Evolutionary conservation across 1,140 invertebrate species (phyloP), one percentile per base, ranked within the genome.

Genomic region (Oppia nitens): DNA sequence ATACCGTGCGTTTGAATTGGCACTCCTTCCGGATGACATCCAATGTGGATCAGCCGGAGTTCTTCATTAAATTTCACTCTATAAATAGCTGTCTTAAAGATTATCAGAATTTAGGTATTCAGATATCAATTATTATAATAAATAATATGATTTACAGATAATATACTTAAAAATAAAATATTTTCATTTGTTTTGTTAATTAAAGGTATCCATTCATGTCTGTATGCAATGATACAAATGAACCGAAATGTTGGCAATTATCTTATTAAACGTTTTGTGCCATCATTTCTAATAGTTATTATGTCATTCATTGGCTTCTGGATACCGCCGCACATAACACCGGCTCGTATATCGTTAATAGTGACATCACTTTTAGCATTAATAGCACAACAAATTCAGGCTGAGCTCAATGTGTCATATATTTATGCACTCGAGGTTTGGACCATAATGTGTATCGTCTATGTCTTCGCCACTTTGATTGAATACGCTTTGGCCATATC

Each of bases 371-470:
- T 89, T 76, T 73, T 89, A 48, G 84, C 85, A 11, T 87, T 89
- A 61, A 88, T 89, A 63, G 88, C 86, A 3, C 71, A 70, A 55
- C 69, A 70, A 50, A 69, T 68, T 17, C 69, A 70, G 87, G 47
- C 85, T 83, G 69, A 88, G 49, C 86, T 85, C 0, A 87, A 87
- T 70, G 84, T 92, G 0, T 89, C 86, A 0, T 92, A 91, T 69
- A 69, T 90, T 24, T 87, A 88, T 72, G 85, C 86, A 0, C 85
- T 86, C 58, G 85, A 90, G 71, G 83, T 88, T 25, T 88, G 87
- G 85, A 86, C 87, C 66, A 72, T 88, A 17, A 83, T 82, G 0
- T 88, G 86, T 66, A 84, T 81, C 12, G 55, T 47, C 29, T 64
- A 60, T 26, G 63, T 64, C 2, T 64, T 64, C 28, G 57, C 57